Conservation (phyloP, 2,113 vertebrate species). For the Electrona antarctica region DNA sequence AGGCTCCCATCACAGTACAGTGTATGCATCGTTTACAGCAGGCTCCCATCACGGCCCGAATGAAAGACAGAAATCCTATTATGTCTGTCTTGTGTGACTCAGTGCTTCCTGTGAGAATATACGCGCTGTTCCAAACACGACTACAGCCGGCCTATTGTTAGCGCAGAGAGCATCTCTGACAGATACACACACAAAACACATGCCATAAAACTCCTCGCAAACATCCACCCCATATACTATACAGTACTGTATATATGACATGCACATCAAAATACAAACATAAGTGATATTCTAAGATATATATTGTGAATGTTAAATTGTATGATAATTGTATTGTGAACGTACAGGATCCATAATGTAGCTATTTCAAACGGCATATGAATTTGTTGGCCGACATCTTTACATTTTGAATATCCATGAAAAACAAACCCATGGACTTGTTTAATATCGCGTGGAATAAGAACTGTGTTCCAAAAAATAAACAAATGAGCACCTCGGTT, state of each 20-base stretch:
- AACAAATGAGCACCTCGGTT: too few species aligned
- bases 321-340: too few species aligned
- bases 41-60: slow-evolving; percentile 20
- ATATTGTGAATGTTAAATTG: too few species aligned
- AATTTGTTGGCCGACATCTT: too few species aligned
- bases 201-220: neutral
- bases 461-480: too few species aligned
- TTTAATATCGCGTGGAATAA: too few species aligned
- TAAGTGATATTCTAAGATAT: neutral
- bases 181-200: slow-evolving; percentile 5
- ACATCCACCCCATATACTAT: neutral
- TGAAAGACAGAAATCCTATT: slow-evolving; percentile 50
- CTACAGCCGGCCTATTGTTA: slow-evolving; percentile 9
- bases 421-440: too few species aligned
- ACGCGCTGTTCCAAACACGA: neutral
- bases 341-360: too few species aligned
- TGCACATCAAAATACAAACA: neutral
- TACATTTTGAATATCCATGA: too few species aligned
- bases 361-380: too few species aligned
- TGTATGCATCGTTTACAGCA: slow-evolving; percentile 26
- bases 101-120: slow-evolving; percentile 1
- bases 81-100: slow-evolving; percentile 6
- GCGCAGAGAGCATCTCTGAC: neutral
- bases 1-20: slow-evolving; percentile 17
- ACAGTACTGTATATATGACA: neutral